Evolutionary conservation across 23 tunicate genomes (phyloP).

Genomic region (Oikopleura dioica): DNA sequence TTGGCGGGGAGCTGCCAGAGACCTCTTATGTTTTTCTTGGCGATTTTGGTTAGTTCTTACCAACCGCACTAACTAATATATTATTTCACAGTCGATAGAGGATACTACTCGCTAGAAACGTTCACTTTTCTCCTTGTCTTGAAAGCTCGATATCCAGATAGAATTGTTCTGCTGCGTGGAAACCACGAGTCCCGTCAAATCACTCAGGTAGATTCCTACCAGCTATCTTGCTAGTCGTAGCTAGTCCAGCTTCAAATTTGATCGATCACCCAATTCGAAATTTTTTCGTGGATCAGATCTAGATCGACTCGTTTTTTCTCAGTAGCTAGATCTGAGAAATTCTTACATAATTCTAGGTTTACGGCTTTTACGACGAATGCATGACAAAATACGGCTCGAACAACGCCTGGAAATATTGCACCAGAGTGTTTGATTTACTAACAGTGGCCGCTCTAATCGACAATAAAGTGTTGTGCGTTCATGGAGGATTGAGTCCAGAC

Average conservation of each 20-base stretch:
- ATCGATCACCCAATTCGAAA: too few relatives aligned
- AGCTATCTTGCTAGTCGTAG: too few relatives aligned
- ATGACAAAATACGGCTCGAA: conserved; percentile 79
- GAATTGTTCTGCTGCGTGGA: conserved; percentile 63
- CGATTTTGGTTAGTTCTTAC: conserved; percentile 45
- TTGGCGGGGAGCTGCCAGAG: conserved; percentile 84
- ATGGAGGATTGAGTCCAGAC: conserved; percentile 78
- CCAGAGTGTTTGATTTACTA: conserved; percentile 65
- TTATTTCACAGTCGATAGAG: conserved; percentile 2
- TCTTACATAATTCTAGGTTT: conserved; percentile 37
- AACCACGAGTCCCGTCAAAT: conserved; percentile 92
- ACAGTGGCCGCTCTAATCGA: conserved; percentile 83
- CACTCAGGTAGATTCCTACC: conserved; percentile 48
- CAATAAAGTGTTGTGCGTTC: conserved; percentile 76
- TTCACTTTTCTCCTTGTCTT: conserved; percentile 54
- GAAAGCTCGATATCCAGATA: conserved; percentile 77
- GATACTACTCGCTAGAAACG: conserved; percentile 87
- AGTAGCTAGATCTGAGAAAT: too few relatives aligned
- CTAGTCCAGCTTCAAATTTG: too few relatives aligned
- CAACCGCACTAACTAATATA: not conserved
- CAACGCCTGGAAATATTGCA: conserved; percentile 92
- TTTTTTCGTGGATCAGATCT: not conserved
- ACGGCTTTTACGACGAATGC: conserved; percentile 91
- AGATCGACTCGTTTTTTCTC: not conserved
- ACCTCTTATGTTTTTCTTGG: conserved; percentile 92